Evolutionary conservation across 2,888 invertebrate genomes (phyloP), one percentile per base, ranked within the genome.

Genomic region (Ctena decussata): DNA sequence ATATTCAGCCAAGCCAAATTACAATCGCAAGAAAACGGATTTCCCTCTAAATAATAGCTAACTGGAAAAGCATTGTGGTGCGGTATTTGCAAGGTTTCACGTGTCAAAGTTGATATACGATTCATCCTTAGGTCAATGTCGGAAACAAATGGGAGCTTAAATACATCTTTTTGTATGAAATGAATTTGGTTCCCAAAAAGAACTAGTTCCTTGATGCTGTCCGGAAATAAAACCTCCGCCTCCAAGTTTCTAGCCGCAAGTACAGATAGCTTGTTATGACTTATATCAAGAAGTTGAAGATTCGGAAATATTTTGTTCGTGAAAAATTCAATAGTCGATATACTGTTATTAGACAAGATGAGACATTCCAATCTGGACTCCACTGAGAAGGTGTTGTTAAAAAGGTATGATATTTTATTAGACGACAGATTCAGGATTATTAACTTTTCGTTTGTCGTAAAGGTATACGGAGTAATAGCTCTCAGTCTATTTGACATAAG

Each of bases 1-100:
- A 41, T 41, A 6, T 41, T 39, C 8, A 72, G n/a, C 72, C 72
- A 72, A 30, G 11, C 5, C 24, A 72, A 30, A 12, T 30, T 18
- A n/a, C 72, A 72, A 44, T 72, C 72, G n/a, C 72, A 72, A 24
- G 12, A 12, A 72, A 72, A 72, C 5, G 44, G 72, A n/a, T 72
- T 72, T 15, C 44, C 44, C 8, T 6, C 24, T 21, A 72, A 24
- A 21, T 30, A 37, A 44, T 32, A 72, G n/a, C 2, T 44, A 6
- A 72, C 72, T 12, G 41, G 72, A 6, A 21, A 30, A 15, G 44
- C 1, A 1, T 72, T 72, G 24, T 72, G n/a, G 1, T 15, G 21
- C 3, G 44, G 44, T 3, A 44, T 24, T 6, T 44, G 41, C 1
- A 72, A 8, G 1, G 27, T 44, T 5, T 44, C 15, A 30, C 44